Evolutionary conservation across 2,797 vertebrate species (phyloP), one percentile per base, ranked within the genome.

Genomic region (Rhinella marina): DNA sequence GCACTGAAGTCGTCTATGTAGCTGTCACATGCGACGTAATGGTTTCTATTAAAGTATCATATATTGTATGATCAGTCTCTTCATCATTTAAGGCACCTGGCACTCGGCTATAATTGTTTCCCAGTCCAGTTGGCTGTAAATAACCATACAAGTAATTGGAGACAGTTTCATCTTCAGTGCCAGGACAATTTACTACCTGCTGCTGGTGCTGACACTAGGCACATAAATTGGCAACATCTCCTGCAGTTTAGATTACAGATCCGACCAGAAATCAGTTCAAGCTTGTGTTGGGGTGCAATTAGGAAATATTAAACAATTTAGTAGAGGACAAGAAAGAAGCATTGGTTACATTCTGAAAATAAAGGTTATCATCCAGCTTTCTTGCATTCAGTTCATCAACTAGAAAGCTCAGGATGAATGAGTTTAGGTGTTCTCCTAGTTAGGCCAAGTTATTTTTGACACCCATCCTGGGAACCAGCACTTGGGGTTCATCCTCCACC

Each of bases 131-230:
- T 48, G n/a, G 73, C 27, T 41, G 21, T 88, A 88, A 84, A 88
- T 87, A 41, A 87, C 27, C 9, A 7, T 23, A 23, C 23, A 56
- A 59, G 66, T 87, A 76, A 87, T 54, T 25, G 82, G 12, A 41
- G 86, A 84, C 32, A 14, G 62, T n/a, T 70, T 77, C 50, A 68
- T 72, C 21, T 25, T 41, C 62, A 80, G 3, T 73, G 62, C 80
- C 87, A 70, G 16, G 0, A 9, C 17, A 72, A 88, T 88, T 80
- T 84, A 88, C 23, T 50, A 27, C 52, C 32, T 14, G 21, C 79
- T 54, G 54, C 62, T 29, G n/a, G 54, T 25, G 25, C 56, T 76
- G 41, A 77, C 68, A 87, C 41, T 80, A 16, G 72, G 7, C 10
- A 61, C 62, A 84, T 84, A 88, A 84, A 88, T 83, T 6, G 50